Conservation (phyloP, 2,113 vertebrate genomes). For the Diadophis punctatus region DNA sequence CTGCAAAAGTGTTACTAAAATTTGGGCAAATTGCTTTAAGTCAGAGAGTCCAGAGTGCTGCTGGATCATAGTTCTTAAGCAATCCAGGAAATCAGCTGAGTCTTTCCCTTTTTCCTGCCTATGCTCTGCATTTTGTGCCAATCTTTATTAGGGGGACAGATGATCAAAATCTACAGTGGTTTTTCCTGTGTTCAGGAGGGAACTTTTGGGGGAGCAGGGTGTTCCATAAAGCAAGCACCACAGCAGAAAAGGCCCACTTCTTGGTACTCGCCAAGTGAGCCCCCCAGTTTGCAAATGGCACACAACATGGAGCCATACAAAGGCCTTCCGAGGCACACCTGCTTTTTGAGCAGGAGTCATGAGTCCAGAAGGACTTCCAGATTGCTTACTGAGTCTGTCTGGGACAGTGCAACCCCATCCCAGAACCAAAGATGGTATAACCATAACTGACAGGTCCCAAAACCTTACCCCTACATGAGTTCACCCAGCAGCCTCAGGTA, state of each 20-base stretch:
- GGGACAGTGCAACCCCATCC: neutral
- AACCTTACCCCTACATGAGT: neutral
- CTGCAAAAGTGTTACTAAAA: neutral
- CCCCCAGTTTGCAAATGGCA: neutral
- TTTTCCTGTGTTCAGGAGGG: neutral
- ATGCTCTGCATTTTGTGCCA: neutral
- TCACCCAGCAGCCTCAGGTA: neutral
- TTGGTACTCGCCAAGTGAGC: neutral
- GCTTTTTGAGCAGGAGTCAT: neutral
- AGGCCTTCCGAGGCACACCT: neutral
- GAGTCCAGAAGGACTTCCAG: neutral
- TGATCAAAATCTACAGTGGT: neutral
- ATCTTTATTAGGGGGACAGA: neutral
- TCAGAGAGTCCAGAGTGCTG: neutral
- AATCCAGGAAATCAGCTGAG: neutral
- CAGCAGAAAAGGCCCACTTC: neutral
- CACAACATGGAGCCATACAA: neutral
- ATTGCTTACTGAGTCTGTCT: neutral
- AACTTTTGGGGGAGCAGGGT: neutral
- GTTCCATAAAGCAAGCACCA: neutral
- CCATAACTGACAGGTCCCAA: neutral
- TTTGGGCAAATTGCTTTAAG: neutral
- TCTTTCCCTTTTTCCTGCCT: neutral
- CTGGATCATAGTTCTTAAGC: neutral
- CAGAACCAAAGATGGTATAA: neutral